Base-by-base conservation (phyloP, 2,113 vertebrate genomes). In the Xyrauchen texanus region DNA sequence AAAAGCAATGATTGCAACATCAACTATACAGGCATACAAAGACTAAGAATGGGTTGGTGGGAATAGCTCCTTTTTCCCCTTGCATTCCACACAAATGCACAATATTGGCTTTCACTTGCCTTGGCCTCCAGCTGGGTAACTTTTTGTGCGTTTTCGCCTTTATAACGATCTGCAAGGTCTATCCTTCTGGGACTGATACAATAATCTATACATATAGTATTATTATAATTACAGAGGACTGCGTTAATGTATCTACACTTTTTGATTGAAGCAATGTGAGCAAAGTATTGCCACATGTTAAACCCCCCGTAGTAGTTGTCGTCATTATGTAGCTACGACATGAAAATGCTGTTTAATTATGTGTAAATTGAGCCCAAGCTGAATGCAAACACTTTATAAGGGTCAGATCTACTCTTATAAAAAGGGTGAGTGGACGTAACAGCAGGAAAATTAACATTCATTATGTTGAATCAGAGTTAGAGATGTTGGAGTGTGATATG, bases 11-110 rank as follows among this genome's bases (percentile, higher is more conserved):
- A 95, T 92, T 93, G 92, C 87, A 92, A 93, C 93, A 94, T 88
- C 92, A 92, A 95, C 92, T 94, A 93, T 93, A 96, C 93, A 94
- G 94, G 94, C 94, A 93, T 91, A 96, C 92, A 93, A 90, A 94
- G 93, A 95, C 88, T 89, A 91, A 85, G 91, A 87, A 65, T 34
- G n/a, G n/a, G n/a, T n/a, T n/a, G 21, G 42, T 8, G 77, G 69
- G 77, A 53, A 78, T 88, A 46, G 85, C 80, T 55, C 69, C n/a
- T 67, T 52, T 85, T 87, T 71, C 83, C 79, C 61, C 53, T 81
- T 84, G 68, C 52, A 81, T 84, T 85, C 80, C 87, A 75, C 83
- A 76, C 52, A 85, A 74, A 85, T 86, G 87, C 87, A 90, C 87
- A 90, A 86, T 84, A 81, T 87, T 81, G 66, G 68, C 83, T 74